Evolutionary conservation across 2,797 vertebrate species (phyloP).

Genomic region (Smutsia gigantea): DNA sequence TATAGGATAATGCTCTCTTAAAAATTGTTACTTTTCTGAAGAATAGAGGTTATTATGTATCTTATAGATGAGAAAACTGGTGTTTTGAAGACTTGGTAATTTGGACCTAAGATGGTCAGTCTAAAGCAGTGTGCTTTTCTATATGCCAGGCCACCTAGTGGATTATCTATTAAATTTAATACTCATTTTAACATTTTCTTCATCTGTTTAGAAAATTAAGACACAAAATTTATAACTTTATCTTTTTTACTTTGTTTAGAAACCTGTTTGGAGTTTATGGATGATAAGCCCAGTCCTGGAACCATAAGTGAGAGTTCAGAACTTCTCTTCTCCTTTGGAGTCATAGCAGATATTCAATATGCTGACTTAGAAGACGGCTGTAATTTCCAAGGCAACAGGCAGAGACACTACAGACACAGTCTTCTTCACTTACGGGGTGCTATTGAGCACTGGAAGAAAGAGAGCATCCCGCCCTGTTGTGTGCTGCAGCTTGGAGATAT

Average conservation of each 20-base stretch:
- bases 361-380: conserved; percentile 92
- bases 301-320: conserved; percentile 71
- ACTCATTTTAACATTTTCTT: conserved; percentile 17
- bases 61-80: not conserved
- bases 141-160: not conserved
- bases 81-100: not conserved
- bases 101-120: not conserved
- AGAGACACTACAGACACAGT: conserved; percentile 92
- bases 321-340: conserved; percentile 91
- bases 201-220: not conserved
- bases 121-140: not conserved
- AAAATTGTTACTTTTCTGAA: not conserved
- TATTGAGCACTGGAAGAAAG: conserved; percentile 86
- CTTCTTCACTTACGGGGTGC: conserved; percentile 88
- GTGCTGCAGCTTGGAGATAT: conserved; percentile 95
- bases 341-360: conserved; percentile 95
- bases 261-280: conserved; percentile 68
- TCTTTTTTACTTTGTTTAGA: conserved; percentile 50
- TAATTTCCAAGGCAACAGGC: conserved; percentile 86
- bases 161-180: not conserved
- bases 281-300: conserved; percentile 28
- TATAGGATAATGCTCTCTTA: not conserved
- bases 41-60: not conserved
- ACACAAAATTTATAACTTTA: conserved; percentile 12
- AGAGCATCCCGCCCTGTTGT: conserved; percentile 84